phyloP scores from a whole-genome alignment of 2,888 invertebrate genomes.

The Drosophila mercatorum region DNA sequence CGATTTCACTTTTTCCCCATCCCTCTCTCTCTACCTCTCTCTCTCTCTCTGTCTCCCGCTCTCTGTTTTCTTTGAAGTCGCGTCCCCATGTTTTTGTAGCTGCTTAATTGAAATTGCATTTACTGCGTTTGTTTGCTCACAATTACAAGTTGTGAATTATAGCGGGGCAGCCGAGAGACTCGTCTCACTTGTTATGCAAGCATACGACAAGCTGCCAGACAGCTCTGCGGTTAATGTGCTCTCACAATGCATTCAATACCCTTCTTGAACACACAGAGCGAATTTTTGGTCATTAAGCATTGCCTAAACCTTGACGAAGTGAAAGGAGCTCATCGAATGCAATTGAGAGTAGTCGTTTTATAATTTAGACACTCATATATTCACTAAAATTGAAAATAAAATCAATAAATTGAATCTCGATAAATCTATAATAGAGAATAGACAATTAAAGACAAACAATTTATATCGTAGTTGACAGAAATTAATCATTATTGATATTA shows the following conservation, averaged over 20 bases:
- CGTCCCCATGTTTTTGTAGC: slow-evolving; percentile 20
- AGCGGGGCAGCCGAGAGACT: slow-evolving; percentile 36
- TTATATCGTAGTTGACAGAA: no score
- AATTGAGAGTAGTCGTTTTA: background rate
- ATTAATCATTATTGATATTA: no score
- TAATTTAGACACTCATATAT: background rate
- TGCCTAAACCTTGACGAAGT: background rate
- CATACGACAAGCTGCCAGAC: slow-evolving; percentile 40
- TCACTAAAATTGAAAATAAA: no score
- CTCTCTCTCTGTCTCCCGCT: background rate
- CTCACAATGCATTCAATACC: background rate
- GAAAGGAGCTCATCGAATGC: background rate
- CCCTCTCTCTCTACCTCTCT: background rate
- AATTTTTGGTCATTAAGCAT: background rate
- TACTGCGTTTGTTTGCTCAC: slow-evolving; percentile 73
- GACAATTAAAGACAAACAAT: no score
- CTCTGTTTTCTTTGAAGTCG: slow-evolving; percentile 15
- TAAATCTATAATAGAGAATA: no score
- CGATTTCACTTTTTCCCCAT: slow-evolving; percentile 68
- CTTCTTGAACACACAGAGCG: background rate
- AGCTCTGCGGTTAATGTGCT: slow-evolving; percentile 38
- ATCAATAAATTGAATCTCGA: no score
- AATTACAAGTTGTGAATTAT: slow-evolving; percentile 59
- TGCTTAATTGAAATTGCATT: slow-evolving; percentile 75
- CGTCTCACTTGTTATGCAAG: slow-evolving; percentile 57